phyloP scores from a whole-genome alignment of 2,888 invertebrate genomes.

The Arctia plantaginis region DNA sequence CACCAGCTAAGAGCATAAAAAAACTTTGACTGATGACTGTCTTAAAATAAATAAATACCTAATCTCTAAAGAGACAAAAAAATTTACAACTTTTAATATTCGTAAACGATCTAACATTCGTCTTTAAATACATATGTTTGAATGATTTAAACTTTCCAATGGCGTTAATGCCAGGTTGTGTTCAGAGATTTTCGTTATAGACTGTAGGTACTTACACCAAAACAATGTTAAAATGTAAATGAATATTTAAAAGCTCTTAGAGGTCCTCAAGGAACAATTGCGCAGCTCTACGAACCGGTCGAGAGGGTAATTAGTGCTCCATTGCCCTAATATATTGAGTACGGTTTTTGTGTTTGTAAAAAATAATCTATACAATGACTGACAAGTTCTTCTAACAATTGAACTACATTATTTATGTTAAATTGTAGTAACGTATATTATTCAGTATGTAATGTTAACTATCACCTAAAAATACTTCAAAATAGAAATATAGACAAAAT shows the following conservation, averaged over 20 bases:
- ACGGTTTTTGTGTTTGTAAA: constrained; percentile 10
- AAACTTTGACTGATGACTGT: no score
- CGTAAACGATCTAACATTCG: constrained; percentile 55
- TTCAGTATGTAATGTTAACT: neutral
- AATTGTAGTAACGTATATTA: neutral
- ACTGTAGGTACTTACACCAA: constrained; percentile 10
- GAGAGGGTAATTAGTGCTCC: constrained; percentile 79
- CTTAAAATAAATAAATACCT: no score
- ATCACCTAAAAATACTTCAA: neutral
- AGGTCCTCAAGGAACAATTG: constrained; percentile 74
- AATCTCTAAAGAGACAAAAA: neutral
- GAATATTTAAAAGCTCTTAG: constrained; percentile 38
- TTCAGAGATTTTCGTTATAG: constrained; percentile 6
- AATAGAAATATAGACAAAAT: neutral
- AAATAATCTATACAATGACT: constrained; percentile 5
- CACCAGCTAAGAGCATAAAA: no score
- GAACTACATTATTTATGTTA: neutral
- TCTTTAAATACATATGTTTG: constrained; percentile 28
- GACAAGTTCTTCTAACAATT: neutral
- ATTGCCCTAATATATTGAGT: constrained; percentile 75
- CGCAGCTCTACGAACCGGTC: constrained; percentile 73
- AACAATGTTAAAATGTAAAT: constrained; percentile 32
- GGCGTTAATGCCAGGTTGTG: neutral
- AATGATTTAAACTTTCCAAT: neutral
- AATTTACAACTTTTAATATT: constrained; percentile 8